Evolutionary conservation across 2,888 invertebrate species (phyloP).

Genomic region (Bellardia bayeri): DNA sequence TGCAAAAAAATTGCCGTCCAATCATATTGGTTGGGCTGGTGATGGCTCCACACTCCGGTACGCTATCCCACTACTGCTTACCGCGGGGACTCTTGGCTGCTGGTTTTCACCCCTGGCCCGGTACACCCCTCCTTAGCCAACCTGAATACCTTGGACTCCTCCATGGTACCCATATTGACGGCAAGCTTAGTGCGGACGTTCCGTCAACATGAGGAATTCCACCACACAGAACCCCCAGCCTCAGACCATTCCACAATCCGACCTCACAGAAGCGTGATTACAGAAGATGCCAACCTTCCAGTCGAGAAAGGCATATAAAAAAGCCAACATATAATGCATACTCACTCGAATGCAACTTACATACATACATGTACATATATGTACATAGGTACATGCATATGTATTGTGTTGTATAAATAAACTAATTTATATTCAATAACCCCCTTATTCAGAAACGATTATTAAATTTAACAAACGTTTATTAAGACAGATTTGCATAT

Average conservation of each 20-base stretch:
- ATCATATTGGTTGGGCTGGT: conserved; percentile 93
- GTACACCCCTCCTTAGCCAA: conserved; percentile 98
- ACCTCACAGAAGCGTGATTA: conserved; percentile 99
- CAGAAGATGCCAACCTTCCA: conserved; percentile 99
- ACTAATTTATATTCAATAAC: too few species aligned
- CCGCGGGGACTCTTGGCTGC: conserved; percentile 99
- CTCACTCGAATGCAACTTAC: too few species aligned
- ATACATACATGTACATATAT: too few species aligned
- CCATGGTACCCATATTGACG: conserved; percentile 97
- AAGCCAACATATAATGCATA: too few species aligned
- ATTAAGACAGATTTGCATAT: too few species aligned
- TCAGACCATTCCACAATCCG: conserved; percentile 95
- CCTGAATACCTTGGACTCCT: conserved; percentile 94
- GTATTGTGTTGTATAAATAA: too few species aligned
- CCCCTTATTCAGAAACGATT: too few species aligned
- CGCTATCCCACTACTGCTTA: conserved; percentile 99
- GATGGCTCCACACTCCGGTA: conserved; percentile 96
- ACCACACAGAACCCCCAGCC: conserved; percentile 90
- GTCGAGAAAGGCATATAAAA: conserved; percentile 81
- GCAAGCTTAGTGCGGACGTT: conserved; percentile 98
- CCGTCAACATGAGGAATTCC: conserved; percentile 90
- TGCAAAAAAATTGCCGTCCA: conserved; percentile 88
- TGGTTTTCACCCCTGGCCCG: conserved; percentile 99
- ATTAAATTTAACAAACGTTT: too few species aligned
- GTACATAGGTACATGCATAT: too few species aligned